Evolutionary conservation across 2,888 invertebrate species (phyloP), one percentile per base, ranked within the genome.

Genomic region (Erynnis tages): DNA sequence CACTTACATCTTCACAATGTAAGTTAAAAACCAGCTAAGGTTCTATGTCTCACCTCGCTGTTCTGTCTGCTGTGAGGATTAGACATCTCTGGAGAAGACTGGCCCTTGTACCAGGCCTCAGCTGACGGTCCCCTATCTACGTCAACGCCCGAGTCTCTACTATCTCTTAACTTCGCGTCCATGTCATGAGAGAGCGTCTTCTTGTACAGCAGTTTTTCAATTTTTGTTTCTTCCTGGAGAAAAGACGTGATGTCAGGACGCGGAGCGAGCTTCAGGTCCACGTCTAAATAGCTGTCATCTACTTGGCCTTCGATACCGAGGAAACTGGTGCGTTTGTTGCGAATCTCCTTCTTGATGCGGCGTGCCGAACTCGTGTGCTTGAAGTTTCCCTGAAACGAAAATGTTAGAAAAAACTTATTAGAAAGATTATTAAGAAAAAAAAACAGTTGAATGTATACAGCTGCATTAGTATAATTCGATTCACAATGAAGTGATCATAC

Each of bases 251-350:
- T 94, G 72, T 96, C 95, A 4, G 95, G 95, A 11, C 95, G 93
- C 46, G 94, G 94, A 4, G 92, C 92, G 32, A 94, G 81, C 1
- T 91, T 92, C 29, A 94, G 77, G 71, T 94, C 94, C 34, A 92
- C 91, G 70, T 94, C 94, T 41, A 92, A 83, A 61, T 94, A 93
- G 61, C 91, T 91, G 68, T 94, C 93, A 62, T 93, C 92, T 10
- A 89, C 90, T 65, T 93, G 91, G 45, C 94, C 94, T 66, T 96
- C 95, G 69, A 96, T 93, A 38, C 96, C 96, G 32, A 97, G 90
- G 76, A 97, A 97, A 73, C 95, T 96, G 25, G 95, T 94, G 38
- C 96, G 92, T 69, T 96, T 94, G 69, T 94, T 94, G 6, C 95
- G 91, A 45, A 97, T 91, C 72, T 97, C 96, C 70, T 96, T 95